A percentile compares a stretch with the other conserved stretches of the same genome.
phyloP scores from a whole-genome alignment of 2,888 invertebrate species.

The Orthonychiurus folsomi region DNA sequence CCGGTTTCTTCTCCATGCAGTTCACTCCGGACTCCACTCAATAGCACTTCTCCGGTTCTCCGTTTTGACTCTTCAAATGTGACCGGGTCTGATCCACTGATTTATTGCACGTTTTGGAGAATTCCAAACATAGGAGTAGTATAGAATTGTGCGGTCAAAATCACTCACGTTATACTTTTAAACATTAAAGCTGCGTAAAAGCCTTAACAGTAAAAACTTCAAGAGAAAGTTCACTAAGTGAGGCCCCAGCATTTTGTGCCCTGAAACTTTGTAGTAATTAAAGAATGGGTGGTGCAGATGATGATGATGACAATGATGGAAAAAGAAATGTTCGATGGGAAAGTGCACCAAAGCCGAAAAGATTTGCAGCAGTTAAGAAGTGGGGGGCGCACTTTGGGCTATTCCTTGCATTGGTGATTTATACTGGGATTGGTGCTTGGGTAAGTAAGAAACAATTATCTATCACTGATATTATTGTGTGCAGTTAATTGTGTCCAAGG shows the following conservation, averaged over 20 bases:
- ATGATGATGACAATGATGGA: not conserved
- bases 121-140: not conserved
- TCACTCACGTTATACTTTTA: no score
- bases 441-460: conserved; percentile 45
- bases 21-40: not conserved
- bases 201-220: no score
- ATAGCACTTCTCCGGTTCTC: not conserved
- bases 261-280: no score
- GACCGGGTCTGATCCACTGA: not conserved
- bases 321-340: not conserved
- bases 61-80: not conserved
- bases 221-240: not conserved
- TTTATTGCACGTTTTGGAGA: no score
- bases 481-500: not conserved
- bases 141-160: not conserved
- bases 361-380: conserved; percentile 27
- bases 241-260: not conserved
- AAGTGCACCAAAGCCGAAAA: not conserved
- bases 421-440: conserved; percentile 69
- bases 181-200: no score
- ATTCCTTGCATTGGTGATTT: conserved; percentile 64
- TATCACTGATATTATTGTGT: not conserved
- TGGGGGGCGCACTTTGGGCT: conserved; percentile 62
- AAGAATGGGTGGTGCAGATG: not conserved
- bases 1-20: no score